Base-by-base conservation (phyloP, 2,888 invertebrate species). In the Isoperla grammatica region DNA sequence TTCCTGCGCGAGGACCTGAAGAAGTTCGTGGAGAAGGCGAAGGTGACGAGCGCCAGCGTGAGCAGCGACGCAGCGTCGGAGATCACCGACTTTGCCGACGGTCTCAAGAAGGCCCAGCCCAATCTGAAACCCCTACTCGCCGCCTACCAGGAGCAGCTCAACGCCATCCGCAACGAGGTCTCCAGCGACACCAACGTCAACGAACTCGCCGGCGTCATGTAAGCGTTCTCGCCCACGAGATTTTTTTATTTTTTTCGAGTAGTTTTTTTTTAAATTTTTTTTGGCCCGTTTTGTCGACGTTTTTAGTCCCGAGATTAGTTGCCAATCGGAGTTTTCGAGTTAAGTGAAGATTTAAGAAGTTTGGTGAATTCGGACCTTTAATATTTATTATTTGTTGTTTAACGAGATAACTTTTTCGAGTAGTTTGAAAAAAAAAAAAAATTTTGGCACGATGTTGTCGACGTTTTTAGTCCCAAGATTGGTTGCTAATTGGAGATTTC, bases 81-180 rank as follows among this genome's bases (percentile, higher is more conserved):
- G 55, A 56, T 79, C 4, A 74, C 79, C 13, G 77, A 79, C 58
- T 73, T 84, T 0, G 66, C 78, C 2, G 81, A 83, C 0, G 76
- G 80, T 8, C 67, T 82, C 35, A 77, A 79, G 50, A 77, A 77
- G 39, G 77, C 80, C 48, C 66, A 71, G 8, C 83, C 83, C 3
- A 81, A 83, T 68, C 69, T 84, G 17, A 78, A 83, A 56, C 79
- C 83, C 2, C 72, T 89, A 0, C 72, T 79, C n/a, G 76, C 81
- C 5, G 81, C 84, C 29, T 86, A 88, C 72, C 75, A 76, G 40
- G 73, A 78, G 0, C 87, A 91, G 70, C 63, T 88, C 11, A 75
- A 80, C 22, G 82, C 83, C 63, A 76, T 94, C 43, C 78, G 83
- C 64, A 76, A 85, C 2, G 91, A 92, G 69, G 74, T 91, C 2